Evolutionary conservation across 2,113 vertebrate genomes (phyloP).

Genomic region (Notothenia coriiceps): DNA sequence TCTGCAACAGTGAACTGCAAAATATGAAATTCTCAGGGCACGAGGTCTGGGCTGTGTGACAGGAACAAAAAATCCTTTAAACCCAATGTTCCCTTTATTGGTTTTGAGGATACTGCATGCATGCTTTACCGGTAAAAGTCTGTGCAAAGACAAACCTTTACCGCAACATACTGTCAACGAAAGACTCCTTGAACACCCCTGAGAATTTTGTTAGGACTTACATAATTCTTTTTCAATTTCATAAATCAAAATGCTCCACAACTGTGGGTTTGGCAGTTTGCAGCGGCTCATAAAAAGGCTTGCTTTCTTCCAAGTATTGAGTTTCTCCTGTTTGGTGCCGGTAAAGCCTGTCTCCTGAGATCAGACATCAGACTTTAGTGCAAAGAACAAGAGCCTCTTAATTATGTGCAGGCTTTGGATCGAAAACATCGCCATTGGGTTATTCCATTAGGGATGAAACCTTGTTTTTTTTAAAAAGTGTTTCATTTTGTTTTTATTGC

Average conservation of each 20-base stretch:
- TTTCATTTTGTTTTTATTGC: too few species aligned
- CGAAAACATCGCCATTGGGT: background rate
- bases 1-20: slow-evolving; percentile 2
- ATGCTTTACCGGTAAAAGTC: background rate
- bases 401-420: background rate
- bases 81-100: slow-evolving; percentile 3
- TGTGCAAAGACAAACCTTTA: background rate
- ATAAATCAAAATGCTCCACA: background rate
- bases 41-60: background rate
- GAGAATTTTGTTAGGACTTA: background rate
- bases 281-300: too few species aligned
- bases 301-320: background rate
- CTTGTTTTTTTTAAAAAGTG: too few species aligned
- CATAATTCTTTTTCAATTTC: too few species aligned
- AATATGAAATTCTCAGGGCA: slow-evolving; percentile 23
- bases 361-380: background rate
- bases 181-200: background rate
- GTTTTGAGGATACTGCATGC: background rate
- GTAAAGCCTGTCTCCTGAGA: background rate
- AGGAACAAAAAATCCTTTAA: slow-evolving; percentile 25
- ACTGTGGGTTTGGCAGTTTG: background rate
- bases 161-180: too few species aligned
- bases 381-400: background rate
- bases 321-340: background rate
- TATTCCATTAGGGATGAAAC: background rate